phyloP scores from a whole-genome alignment of 1,140 invertebrate species.

The Glossosoma conforme region DNA sequence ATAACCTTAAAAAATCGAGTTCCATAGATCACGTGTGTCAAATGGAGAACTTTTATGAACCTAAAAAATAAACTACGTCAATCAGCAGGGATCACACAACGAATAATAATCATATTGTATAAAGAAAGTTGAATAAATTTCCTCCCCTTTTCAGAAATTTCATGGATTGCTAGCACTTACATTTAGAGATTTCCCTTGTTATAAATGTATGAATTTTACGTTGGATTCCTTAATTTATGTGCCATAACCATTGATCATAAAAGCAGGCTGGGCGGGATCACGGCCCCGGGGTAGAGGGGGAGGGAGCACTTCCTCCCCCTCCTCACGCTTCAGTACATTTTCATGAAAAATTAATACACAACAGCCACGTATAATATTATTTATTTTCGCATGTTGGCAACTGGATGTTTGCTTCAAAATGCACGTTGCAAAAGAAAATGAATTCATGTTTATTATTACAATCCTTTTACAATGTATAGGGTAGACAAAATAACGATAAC shows the following conservation, averaged over 20 bases:
- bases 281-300: neutral
- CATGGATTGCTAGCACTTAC: neutral
- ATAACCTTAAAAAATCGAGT: no score
- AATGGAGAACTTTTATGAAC: no score
- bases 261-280: conserved; percentile 12
- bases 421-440: no score
- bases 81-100: no score
- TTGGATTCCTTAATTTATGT: conserved; percentile 32
- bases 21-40: no score
- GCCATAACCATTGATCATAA: conserved; percentile 33
- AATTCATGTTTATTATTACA: no score
- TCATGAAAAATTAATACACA: conserved; percentile 31
- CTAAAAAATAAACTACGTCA: no score
- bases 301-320: conserved; percentile 14
- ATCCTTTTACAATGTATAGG: no score
- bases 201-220: conserved; percentile 30
- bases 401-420: no score
- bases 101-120: no score
- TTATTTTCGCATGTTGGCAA: conserved; percentile 24
- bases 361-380: conserved; percentile 27
- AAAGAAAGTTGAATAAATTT: no score
- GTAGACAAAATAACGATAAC: neutral
- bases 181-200: conserved; percentile 30
- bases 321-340: conserved; percentile 27
- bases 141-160: conserved; percentile 1